Conservation (phyloP, 2,888 invertebrate genomes). For the Callyntrura guangdongensis region DNA sequence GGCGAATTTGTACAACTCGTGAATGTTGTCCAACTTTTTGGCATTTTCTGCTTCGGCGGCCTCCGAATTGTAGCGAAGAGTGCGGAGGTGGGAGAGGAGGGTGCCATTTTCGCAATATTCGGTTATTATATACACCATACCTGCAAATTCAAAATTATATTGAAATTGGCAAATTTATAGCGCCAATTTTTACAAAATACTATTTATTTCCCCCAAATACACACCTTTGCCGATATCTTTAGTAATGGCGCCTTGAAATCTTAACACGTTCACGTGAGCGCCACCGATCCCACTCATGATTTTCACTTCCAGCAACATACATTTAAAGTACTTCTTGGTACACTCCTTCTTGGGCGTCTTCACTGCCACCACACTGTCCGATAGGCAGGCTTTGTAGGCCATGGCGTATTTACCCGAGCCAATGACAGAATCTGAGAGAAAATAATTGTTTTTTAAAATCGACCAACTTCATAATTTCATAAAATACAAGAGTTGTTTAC, state of each 20-base stretch:
- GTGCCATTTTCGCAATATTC: constrained; percentile 36
- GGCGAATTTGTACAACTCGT: constrained; percentile 36
- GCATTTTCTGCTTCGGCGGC: not conserved
- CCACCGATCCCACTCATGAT: not conserved
- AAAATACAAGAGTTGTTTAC: not conserved
- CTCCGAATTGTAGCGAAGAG: constrained; percentile 12
- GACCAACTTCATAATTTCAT: not conserved
- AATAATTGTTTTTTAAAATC: not conserved
- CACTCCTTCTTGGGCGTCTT: constrained; percentile 28
- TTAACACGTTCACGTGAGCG: not conserved
- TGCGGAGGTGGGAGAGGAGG: constrained; percentile 4
- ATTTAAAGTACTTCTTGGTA: constrained; percentile 7
- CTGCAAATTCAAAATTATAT: not conserved
- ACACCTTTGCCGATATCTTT: constrained; percentile 10
- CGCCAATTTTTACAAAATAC: not conserved
- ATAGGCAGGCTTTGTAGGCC: not conserved
- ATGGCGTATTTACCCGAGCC: constrained; percentile 14
- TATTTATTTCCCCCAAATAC: no score
- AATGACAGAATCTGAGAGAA: constrained; percentile 11
- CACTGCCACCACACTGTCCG: not conserved
- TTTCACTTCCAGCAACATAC: constrained; percentile 37
- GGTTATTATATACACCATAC: constrained; percentile 1
- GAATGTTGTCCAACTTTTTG: not conserved
- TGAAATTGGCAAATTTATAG: not conserved
- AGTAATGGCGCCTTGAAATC: not conserved